Conservation (phyloP, 1,140 invertebrate genomes). For the Cydia splendana region DNA sequence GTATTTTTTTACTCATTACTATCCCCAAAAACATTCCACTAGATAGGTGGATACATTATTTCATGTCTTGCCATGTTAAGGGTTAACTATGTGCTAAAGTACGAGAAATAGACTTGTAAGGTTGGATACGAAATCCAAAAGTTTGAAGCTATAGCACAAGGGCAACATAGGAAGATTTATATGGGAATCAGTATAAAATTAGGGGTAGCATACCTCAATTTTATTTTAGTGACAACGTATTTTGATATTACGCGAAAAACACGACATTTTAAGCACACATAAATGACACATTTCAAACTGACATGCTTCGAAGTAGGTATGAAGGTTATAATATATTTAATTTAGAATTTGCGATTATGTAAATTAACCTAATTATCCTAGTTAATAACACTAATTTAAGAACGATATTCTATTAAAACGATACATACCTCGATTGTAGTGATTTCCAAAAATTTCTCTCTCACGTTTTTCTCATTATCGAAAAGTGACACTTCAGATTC, state of each 20-base stretch:
- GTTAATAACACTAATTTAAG: not conserved
- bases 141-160: no score
- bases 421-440: conserved; percentile 67
- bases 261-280: conserved; percentile 1
- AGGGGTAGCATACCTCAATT: no score
- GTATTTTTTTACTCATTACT: no score
- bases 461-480: conserved; percentile 58
- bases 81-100: no score
- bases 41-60: no score
- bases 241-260: not conserved
- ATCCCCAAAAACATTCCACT: no score
- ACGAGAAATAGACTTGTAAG: no score
- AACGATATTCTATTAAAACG: not conserved
- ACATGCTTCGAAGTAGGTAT: conserved; percentile 5
- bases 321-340: conserved; percentile 10
- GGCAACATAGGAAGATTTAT: no score
- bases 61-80: no score
- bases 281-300: conserved; percentile 17
- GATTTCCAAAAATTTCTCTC: conserved; percentile 67
- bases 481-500: conserved; percentile 66
- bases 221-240: no score
- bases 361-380: not conserved
- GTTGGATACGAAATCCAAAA: no score
- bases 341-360: not conserved
- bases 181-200: no score